These are phyloP conservation scores for Penaeus indicus DNA, from an alignment of 1,140 invertebrate genomes.

Conservation along the genomic window DNA sequence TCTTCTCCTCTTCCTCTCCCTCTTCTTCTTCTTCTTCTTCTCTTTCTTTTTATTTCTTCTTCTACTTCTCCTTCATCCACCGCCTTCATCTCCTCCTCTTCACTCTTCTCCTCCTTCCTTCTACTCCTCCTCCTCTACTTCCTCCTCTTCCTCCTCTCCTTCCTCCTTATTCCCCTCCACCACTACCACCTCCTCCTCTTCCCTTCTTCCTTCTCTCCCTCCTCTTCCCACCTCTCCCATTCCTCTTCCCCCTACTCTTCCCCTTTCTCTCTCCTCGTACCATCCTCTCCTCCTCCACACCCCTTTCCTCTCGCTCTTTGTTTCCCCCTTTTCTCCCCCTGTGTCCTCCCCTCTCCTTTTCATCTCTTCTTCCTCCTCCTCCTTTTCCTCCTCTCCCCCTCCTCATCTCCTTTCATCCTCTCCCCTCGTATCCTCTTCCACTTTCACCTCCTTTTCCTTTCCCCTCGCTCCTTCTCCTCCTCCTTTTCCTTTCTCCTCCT, in stretches of 20 bases:
- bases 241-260: not conserved
- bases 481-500: not conserved
- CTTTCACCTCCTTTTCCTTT: too few relatives aligned
- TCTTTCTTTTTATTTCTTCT: not conserved
- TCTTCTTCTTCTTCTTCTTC: not conserved
- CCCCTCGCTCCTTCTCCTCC: too few relatives aligned
- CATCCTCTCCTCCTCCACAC: not conserved
- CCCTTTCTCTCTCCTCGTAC: too few relatives aligned
- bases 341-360: too few relatives aligned
- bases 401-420: not conserved
- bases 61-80: not conserved
- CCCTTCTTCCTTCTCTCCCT: not conserved
- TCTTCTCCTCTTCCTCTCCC: not conserved
- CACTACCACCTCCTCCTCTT: not conserved
- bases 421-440: too few relatives aligned
- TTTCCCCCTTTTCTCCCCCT: not conserved
- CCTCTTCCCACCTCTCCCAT: not conserved
- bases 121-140: not conserved
- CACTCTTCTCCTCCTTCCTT: not conserved
- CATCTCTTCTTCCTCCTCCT: not conserved
- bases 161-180: not conserved
- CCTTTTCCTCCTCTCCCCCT: too few relatives aligned
- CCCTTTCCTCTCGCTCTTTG: too few relatives aligned
- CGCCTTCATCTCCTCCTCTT: not conserved
- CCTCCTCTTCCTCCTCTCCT: too few relatives aligned